Conservation (phyloP, 2,797 vertebrate genomes). For the Serranus cabrilla region DNA sequence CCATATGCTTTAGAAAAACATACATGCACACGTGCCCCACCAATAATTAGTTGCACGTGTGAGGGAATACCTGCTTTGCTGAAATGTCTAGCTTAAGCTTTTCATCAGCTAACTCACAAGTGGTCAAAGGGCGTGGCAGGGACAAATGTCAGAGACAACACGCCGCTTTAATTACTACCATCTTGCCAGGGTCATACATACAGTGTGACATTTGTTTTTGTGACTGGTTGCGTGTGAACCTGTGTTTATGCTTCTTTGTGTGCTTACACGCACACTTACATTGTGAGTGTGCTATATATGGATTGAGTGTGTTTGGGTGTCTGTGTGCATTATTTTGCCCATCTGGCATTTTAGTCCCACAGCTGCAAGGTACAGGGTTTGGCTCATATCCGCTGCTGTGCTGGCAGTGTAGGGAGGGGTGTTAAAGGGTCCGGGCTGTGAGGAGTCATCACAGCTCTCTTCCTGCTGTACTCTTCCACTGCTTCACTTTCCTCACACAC, state of each 20-base stretch:
- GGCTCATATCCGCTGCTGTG: slow-evolving; percentile 72
- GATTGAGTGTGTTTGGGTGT: slow-evolving; percentile 56
- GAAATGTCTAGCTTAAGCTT: slow-evolving; percentile 65
- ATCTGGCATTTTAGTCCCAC: slow-evolving; percentile 62
- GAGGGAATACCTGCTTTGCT: slow-evolving; percentile 52
- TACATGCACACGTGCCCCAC: neutral
- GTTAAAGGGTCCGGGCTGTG: slow-evolving; percentile 52
- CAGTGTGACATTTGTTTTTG: slow-evolving; percentile 47
- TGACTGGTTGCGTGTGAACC: slow-evolving; percentile 51
- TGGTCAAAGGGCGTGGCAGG: slow-evolving; percentile 59
- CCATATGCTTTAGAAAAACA: slow-evolving; percentile 15
- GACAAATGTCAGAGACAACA: slow-evolving; percentile 69
- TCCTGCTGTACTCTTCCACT: slow-evolving; percentile 57
- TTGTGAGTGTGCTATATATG: slow-evolving; percentile 37
- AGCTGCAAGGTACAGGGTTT: slow-evolving; percentile 69
- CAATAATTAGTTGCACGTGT: slow-evolving; percentile 35
- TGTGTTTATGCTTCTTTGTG: slow-evolving; percentile 50
- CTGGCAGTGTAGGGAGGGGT: slow-evolving; percentile 60
- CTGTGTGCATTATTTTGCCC: slow-evolving; percentile 56
- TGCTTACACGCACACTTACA: slow-evolving; percentile 37
- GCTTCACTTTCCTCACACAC: slow-evolving; percentile 21
- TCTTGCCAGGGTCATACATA: slow-evolving; percentile 34
- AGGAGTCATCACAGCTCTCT: slow-evolving; percentile 55
- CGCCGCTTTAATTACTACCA: slow-evolving; percentile 68
- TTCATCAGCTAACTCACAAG: slow-evolving; percentile 69